Percentiles rank a stretch among this genome's conserved stretches.
phyloP scores from a whole-genome alignment of 2,888 invertebrate species.

The Resseliella maxima region DNA sequence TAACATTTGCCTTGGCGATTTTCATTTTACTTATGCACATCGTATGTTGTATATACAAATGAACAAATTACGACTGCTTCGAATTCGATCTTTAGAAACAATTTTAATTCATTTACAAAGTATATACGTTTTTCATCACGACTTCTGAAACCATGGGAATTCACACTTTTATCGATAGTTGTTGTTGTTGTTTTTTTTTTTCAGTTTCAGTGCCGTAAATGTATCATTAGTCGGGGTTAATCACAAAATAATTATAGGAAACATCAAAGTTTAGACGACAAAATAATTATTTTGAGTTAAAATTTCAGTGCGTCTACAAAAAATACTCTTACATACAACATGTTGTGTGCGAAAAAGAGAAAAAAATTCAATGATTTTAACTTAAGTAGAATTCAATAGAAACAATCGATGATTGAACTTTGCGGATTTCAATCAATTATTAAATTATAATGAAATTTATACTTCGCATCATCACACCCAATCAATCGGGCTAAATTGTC shows the following conservation, averaged over 20 bases:
- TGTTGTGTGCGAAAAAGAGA: neutral
- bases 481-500: too few species aligned
- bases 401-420: neutral
- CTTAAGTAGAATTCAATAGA: neutral
- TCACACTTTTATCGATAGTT: neutral
- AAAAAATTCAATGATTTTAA: neutral
- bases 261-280: neutral
- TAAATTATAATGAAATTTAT: neutral
- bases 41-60: neutral
- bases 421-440: neutral
- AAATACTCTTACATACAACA: too few species aligned
- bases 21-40: neutral
- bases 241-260: neutral
- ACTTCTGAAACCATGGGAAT: neutral
- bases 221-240: neutral
- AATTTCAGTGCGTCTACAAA: too few species aligned
- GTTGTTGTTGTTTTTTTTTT: neutral
- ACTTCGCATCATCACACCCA: neutral
- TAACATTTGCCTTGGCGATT: neutral
- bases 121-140: neutral
- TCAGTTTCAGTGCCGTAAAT: constrained; percentile 6
- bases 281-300: neutral
- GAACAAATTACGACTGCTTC: neutral
- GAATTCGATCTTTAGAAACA: neutral
- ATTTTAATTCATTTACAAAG: neutral